Evolutionary conservation across 2,113 vertebrate genomes (phyloP), one percentile per base, ranked within the genome.

Genomic region (Sinocyclocheilus grahami): DNA sequence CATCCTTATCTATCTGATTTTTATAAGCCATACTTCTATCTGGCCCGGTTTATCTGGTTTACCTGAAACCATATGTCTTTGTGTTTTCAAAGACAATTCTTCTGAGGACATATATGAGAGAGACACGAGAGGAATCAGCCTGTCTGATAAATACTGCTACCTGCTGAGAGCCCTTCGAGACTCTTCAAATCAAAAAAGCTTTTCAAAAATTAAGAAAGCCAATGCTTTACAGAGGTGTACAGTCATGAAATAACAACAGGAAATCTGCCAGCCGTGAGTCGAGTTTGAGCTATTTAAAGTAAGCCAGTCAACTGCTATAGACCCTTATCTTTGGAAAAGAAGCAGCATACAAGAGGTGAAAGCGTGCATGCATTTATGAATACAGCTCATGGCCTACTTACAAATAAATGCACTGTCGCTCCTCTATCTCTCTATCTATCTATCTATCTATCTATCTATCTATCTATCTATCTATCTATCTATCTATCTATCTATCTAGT

Each of bases 351-450:
- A 79, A 76, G 42, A 86, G 39, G 78, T 81, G 48, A 51, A 85
- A 24, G 80, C 89, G 89, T 91, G 86, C 86, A 88, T 91, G 89
- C 83, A 90, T 90, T 90, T 85, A 91, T 89, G 90, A 89, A 88
- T 80, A 86, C 84, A 83, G 84, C 82, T 58, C 79, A 74, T 88
- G 84, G 85, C 88, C 88, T 90, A 88, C 86, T 88, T 90, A 87
- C 84, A 88, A 88, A 67, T 83, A 87, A 87, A 81, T 87, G 85
- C 84, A 78, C 87, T 76, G 18, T 67, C 9, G 2, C 39, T 65
- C 12, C 27, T 53, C 12, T 60, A 42, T 27, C 48, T 84, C 42
- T 77, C 75, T 88, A 30, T 78, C 83, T 39, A n/a, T 27, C 48
- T 84, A 51, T 77, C 75, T 88, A 30, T 78, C 83, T 39, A n/a